These are phyloP conservation scores for Gallinago media DNA, from an alignment of 2,113 vertebrate species.

Conservation along the genomic window DNA sequence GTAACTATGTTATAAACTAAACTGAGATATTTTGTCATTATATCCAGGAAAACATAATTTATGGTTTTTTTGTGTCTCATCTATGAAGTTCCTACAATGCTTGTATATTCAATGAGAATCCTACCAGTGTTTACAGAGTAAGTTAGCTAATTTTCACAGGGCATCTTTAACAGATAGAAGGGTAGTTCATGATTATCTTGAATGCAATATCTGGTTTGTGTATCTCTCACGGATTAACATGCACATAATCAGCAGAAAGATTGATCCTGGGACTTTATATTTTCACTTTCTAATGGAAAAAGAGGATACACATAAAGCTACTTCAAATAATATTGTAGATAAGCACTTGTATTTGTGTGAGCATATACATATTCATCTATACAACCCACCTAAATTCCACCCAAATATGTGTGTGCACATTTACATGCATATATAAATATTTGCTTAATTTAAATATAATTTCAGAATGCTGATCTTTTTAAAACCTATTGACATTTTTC, in stretches of 20 bases:
- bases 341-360: background rate
- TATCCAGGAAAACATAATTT: background rate
- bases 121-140: background rate
- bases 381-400: background rate
- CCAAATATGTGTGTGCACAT: background rate
- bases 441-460: background rate
- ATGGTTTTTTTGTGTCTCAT: background rate
- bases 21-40: background rate
- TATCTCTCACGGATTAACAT: background rate
- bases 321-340: background rate
- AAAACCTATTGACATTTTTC: background rate
- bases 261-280: accelerated
- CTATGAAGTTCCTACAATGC: background rate
- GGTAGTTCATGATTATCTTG: background rate
- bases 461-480: background rate
- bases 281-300: background rate
- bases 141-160: background rate
- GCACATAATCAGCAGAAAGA: background rate
- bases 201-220: background rate
- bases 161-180: background rate
- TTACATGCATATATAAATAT: background rate
- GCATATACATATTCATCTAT: background rate
- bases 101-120: background rate
- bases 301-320: background rate
- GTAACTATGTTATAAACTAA: background rate